These are phyloP conservation scores for Reticulitermes lucifugus DNA, from an alignment of 2,888 invertebrate genomes.

Conservation along the genomic window DNA sequence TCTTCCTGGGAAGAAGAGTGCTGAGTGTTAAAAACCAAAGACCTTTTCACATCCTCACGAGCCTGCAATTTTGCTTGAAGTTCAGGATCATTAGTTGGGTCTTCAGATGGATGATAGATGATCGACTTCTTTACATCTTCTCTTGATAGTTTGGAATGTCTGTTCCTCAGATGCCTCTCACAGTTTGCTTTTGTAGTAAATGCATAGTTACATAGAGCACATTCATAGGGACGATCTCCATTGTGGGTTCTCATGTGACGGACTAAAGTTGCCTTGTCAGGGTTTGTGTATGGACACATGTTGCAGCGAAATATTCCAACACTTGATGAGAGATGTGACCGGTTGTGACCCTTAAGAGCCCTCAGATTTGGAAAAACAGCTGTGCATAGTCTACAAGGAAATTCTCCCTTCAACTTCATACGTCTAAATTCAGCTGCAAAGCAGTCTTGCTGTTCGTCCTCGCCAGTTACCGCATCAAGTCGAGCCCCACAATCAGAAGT, in stretches of 20 bases:
- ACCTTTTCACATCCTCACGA: conserved; percentile 47
- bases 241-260: conserved; percentile 95
- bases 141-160: conserved; percentile 86
- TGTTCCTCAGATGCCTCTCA: conserved; percentile 92
- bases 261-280: conserved; percentile 91
- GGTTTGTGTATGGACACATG: conserved; percentile 89
- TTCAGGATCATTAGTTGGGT: conserved; percentile 80
- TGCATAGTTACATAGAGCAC: conserved; percentile 94
- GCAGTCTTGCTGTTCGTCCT: conserved; percentile 75
- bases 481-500: conserved; percentile 55
- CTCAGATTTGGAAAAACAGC: conserved; percentile 89
- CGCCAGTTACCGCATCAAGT: conserved; percentile 54
- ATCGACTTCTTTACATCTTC: conserved; percentile 91
- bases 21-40: conserved; percentile 42
- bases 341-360: conserved; percentile 91
- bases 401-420: conserved; percentile 90
- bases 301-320: conserved; percentile 91
- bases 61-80: conserved; percentile 38
- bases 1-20: conserved; percentile 42
- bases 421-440: conserved; percentile 88
- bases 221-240: conserved; percentile 95
- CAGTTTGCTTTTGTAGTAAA: conserved; percentile 98
- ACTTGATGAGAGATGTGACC: conserved; percentile 81
- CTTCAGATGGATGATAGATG: conserved; percentile 88
- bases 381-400: conserved; percentile 90